Evolutionary conservation across 2,113 vertebrate species (phyloP), one percentile per base, ranked within the genome.

Genomic region (Neogobius melanostomus): DNA sequence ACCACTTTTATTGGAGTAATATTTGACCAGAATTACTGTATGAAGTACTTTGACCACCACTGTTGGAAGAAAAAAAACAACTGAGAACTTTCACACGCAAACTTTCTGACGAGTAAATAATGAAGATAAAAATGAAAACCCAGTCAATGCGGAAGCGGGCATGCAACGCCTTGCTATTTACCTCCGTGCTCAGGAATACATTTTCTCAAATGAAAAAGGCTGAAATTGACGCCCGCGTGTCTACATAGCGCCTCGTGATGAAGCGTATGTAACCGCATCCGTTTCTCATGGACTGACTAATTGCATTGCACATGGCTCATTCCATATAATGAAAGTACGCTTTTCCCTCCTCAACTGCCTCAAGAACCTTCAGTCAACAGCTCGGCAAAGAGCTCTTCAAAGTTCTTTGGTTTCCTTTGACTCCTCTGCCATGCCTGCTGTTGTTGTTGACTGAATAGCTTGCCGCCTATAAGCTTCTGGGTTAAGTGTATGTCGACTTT

Each of bases 391-490:
- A 0, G 62, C 11, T 66, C 77, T 75, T 15, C 16, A 49, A 46
- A 46, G 43, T 68, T 64, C 66, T 75, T 68, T 51, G 53, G 53
- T 76, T 77, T 76, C 61, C 45, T 36, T 67, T 15, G 64, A 47
- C 66, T 43, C 62, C 17, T 83, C 69, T 71, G 11, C 67, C 69
- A 36, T 64, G 21, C 71, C 66, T 51, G 57, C 66, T 51, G 57
- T 68, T 67, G 42, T 60, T 72, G 76, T 82, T 64, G 69, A 61
- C 84, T 82, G 59, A 73, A 79, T 79, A 65, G 43, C 75, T 68
- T 49, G 65, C 50, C 63, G 51, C 74, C 74, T n/a, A 56, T 15
- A 43, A 45, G 60, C 72, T 64, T 15, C 7, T 7, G 3, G 64
- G 62, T 69, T 82, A 51, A 74, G 65, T 44, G 66, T 68, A 77